These are phyloP conservation scores for Catharus ustulatus DNA, from an alignment of 2,797 vertebrate species.

Conservation along the genomic window DNA sequence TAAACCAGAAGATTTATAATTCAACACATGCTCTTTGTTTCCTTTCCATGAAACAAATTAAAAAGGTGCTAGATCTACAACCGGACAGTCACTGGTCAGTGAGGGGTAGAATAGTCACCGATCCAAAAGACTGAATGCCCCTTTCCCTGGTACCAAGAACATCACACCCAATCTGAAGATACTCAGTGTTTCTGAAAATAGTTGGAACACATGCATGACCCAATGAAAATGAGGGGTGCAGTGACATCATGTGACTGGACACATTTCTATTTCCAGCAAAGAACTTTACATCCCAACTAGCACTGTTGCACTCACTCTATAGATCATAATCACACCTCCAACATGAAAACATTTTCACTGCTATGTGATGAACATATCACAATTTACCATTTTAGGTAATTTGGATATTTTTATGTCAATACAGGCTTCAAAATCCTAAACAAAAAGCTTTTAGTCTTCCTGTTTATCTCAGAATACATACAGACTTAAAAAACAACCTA, in stretches of 20 bases:
- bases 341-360: neutral
- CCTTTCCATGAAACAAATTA: neutral
- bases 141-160: neutral
- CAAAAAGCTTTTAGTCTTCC: neutral
- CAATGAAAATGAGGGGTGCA: neutral
- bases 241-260: neutral
- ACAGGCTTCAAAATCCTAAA: neutral
- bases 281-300: neutral
- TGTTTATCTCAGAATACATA: neutral
- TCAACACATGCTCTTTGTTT: neutral
- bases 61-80: neutral
- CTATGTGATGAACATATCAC: neutral
- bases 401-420: neutral
- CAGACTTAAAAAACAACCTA: neutral
- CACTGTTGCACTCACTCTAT: neutral
- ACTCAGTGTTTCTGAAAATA: neutral
- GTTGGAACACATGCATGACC: neutral
- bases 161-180: neutral
- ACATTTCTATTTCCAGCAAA: conserved; percentile 7
- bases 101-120: neutral
- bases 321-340: neutral
- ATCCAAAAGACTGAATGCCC: neutral
- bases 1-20: neutral
- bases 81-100: neutral
- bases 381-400: neutral